Conservation (phyloP, 2,113 vertebrate genomes). For the Eidolon helvum region DNA sequence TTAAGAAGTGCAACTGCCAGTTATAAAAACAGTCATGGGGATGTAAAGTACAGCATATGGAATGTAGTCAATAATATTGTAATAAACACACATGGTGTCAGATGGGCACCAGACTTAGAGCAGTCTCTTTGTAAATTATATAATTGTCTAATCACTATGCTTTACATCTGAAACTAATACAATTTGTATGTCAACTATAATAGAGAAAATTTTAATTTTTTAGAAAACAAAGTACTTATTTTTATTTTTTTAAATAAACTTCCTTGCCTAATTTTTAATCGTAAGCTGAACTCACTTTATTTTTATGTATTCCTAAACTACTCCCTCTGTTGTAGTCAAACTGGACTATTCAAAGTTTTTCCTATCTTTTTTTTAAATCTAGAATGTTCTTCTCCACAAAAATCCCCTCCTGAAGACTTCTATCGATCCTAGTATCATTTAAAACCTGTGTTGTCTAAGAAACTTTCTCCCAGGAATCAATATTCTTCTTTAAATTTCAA, state of each 20-base stretch:
- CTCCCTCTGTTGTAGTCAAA: neutral
- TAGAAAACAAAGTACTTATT: neutral
- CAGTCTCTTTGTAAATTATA: neutral
- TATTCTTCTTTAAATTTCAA: neutral
- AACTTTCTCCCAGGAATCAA: neutral
- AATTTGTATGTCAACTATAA: neutral
- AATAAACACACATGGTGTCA: neutral
- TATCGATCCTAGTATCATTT: neutral
- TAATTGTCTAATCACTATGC: too few species aligned
- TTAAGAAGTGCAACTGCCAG: neutral
- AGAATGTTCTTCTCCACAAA: neutral
- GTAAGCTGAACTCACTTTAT: neutral
- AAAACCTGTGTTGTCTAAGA: neutral
- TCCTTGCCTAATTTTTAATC: neutral
- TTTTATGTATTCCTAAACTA: neutral
- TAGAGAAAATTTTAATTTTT: neutral
- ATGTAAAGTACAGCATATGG: neutral
- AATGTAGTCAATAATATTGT: neutral
- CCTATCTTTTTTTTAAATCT: neutral
- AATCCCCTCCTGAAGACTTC: neutral
- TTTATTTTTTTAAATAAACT: constrained; percentile 23
- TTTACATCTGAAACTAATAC: neutral
- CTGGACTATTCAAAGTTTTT: neutral
- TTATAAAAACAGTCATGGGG: neutral
- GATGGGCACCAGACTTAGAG: neutral